phyloP scores from a whole-genome alignment of 2,888 invertebrate species.

The Yponomeuta evonymella region DNA sequence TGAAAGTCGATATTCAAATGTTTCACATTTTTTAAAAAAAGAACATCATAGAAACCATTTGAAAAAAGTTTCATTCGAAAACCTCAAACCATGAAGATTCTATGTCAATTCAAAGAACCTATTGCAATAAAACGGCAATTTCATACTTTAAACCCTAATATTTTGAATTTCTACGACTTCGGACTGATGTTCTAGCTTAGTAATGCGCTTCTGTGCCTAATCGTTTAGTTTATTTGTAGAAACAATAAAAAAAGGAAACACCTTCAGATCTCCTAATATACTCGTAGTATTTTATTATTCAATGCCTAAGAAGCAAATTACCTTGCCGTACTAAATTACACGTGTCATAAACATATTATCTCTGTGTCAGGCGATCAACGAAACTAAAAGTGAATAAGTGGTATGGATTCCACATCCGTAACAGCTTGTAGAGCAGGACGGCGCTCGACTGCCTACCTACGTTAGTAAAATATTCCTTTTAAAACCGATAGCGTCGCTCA shows the following conservation, averaged over 20 bases:
- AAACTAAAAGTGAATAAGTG: neutral
- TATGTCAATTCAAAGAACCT: too few relatives aligned
- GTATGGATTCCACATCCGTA: neutral
- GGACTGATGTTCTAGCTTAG: too few relatives aligned
- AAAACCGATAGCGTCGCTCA: neutral
- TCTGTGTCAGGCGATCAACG: neutral
- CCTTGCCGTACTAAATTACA: neutral
- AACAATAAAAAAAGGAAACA: neutral
- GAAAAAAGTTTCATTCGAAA: too few relatives aligned
- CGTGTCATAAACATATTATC: neutral
- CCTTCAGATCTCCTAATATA: neutral
- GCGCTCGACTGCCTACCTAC: neutral
- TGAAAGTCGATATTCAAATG: too few relatives aligned
- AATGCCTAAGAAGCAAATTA: neutral
- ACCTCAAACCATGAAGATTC: too few relatives aligned
- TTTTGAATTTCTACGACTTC: too few relatives aligned
- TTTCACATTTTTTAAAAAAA: too few relatives aligned
- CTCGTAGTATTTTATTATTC: neutral
- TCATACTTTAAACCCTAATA: too few relatives aligned
- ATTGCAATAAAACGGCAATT: too few relatives aligned
- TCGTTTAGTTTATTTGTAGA: too few relatives aligned
- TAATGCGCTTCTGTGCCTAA: too few relatives aligned
- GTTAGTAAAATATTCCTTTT: constrained; percentile 7
- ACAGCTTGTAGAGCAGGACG: neutral
- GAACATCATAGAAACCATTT: too few relatives aligned